phyloP scores from a whole-genome alignment of 2,797 vertebrate genomes.

The Saxicola maurus region DNA sequence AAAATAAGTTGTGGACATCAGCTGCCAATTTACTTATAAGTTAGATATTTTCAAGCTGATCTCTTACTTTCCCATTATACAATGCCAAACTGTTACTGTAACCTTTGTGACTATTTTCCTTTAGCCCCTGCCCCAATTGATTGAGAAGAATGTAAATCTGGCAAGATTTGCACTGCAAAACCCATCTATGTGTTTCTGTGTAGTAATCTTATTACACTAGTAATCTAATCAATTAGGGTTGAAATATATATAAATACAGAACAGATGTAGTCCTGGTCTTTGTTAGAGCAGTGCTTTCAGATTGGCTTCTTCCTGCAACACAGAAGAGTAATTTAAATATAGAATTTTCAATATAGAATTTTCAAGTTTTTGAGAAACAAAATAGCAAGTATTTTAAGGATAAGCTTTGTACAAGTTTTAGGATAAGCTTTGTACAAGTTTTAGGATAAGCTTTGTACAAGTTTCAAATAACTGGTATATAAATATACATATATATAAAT shows the following conservation, averaged over 20 bases:
- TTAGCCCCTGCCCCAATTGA: neutral
- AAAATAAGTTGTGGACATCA: neutral
- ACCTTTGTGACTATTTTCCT: neutral
- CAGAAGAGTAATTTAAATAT: neutral
- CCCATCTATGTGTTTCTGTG: neutral
- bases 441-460: neutral
- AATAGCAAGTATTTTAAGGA: neutral
- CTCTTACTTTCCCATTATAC: neutral
- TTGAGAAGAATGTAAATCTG: neutral
- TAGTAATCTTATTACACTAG: neutral
- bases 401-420: neutral
- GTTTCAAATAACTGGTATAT: neutral
- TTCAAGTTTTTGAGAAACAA: neutral
- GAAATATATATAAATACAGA: neutral
- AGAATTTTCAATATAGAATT: neutral
- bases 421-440: neutral
- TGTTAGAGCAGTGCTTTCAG: neutral
- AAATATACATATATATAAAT: neutral
- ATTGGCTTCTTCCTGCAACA: neutral
- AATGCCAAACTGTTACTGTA: neutral
- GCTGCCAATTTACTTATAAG: neutral
- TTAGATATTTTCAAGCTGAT: neutral
- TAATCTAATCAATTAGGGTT: neutral
- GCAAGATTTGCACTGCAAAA: neutral
- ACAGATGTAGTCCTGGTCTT: neutral